phyloP scores from a whole-genome alignment of 2,888 invertebrate species.

The Merodon equestris region DNA sequence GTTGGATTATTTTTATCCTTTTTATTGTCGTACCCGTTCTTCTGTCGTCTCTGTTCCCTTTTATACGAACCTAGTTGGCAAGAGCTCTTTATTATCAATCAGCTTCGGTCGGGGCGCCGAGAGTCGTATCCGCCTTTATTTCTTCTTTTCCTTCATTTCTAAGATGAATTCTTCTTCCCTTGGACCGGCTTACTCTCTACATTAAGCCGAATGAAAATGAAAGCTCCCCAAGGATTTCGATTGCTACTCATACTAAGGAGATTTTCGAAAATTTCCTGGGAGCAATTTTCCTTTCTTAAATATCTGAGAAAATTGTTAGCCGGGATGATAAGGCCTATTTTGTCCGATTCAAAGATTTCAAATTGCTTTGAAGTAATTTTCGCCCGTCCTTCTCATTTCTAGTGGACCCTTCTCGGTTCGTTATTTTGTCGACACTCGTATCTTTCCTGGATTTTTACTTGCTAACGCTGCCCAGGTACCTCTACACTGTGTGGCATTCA shows the following conservation, averaged over 20 bases:
- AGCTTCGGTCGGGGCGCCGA: neutral
- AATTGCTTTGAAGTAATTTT: slow-evolving; percentile 66
- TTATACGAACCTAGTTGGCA: neutral
- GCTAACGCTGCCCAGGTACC: slow-evolving; percentile 31
- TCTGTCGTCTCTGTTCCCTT: neutral
- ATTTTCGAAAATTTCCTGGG: slow-evolving; percentile 58
- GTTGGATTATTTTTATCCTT: neutral
- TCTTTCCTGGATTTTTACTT: neutral
- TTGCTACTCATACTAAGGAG: slow-evolving; percentile 48
- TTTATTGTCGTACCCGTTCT: neutral
- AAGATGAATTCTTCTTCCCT: slow-evolving; percentile 31
- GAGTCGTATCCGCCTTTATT: slow-evolving; percentile 18
- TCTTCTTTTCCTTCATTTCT: neutral
- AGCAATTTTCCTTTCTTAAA: slow-evolving; percentile 58
- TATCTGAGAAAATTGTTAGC: slow-evolving; percentile 48
- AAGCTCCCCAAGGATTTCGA: slow-evolving; percentile 49
- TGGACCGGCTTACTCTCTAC: slow-evolving; percentile 13
- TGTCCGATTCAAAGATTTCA: slow-evolving; percentile 55
- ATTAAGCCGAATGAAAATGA: slow-evolving; percentile 9
- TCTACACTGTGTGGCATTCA: slow-evolving; percentile 53
- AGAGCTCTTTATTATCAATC: slow-evolving; percentile 26
- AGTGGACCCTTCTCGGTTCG: neutral
- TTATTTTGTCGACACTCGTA: neutral
- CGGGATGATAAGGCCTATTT: slow-evolving; percentile 57
- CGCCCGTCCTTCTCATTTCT: neutral